Percentiles rank a stretch among this genome's conserved stretches.
These are phyloP conservation scores for Danio jaintianensis DNA, from an alignment of 2,797 vertebrate species.

Conservation along the genomic window DNA sequence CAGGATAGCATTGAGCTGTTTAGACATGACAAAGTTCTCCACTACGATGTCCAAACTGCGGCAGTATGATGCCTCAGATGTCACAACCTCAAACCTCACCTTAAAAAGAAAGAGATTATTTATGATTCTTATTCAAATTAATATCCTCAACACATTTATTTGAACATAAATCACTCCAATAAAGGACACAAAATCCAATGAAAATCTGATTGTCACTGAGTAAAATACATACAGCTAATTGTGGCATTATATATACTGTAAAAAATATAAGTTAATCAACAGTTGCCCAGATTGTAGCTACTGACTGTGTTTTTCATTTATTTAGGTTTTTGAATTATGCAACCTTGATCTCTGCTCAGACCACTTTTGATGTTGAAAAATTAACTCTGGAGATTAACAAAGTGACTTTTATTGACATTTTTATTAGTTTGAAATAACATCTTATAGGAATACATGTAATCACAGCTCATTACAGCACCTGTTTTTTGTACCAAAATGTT, in stretches of 20 bases:
- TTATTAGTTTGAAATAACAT: no score
- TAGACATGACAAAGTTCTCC: constrained; percentile 89
- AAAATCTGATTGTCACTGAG: neutral
- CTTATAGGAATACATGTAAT: no score
- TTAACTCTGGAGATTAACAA: no score
- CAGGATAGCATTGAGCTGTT: constrained; percentile 82
- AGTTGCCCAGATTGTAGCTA: no score
- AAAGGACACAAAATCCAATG: neutral
- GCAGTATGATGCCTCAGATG: constrained; percentile 94
- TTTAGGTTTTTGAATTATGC: no score
- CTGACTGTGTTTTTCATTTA: no score
- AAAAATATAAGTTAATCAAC: no score
- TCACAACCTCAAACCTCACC: constrained; percentile 95
- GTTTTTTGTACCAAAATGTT: no score
- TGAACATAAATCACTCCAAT: neutral
- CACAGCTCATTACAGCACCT: no score
- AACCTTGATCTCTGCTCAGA: no score
- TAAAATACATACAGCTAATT: neutral
- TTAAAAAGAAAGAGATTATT: constrained; percentile 60
- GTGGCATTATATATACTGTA: neutral
- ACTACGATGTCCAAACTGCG: constrained; percentile 93
- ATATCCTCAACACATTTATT: neutral
- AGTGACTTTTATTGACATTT: no score
- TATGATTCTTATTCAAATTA: neutral
- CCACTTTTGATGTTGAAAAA: no score